A percentile compares a stretch with the other conserved stretches of the same genome.
Conservation (phyloP, 2,113 vertebrate species). For the Coreoperca whiteheadi region DNA sequence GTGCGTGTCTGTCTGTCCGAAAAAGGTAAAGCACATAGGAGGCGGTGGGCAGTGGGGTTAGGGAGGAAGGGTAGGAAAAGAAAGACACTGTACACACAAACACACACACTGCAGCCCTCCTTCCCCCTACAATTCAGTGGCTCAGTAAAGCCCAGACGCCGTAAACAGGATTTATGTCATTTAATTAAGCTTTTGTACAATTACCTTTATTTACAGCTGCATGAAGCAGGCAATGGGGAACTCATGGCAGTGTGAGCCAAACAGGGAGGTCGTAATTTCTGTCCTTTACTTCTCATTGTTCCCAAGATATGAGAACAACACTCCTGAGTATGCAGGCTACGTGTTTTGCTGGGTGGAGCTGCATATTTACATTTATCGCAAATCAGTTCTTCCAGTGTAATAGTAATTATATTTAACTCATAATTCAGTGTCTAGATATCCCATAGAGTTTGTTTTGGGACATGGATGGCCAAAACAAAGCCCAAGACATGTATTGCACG, state of each 20-base stretch:
- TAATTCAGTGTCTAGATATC: not conserved
- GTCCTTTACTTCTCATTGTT: constrained; percentile 72
- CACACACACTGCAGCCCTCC: constrained; percentile 13
- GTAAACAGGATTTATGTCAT: constrained; percentile 85
- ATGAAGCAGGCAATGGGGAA: constrained; percentile 62
- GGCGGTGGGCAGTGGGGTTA: not conserved
- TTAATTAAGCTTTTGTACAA: constrained; percentile 86
- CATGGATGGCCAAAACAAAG: not conserved
- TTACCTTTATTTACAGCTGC: constrained; percentile 83
- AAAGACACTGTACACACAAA: constrained; percentile 7
- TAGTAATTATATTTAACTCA: not conserved
- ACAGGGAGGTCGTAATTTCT: constrained; percentile 72
- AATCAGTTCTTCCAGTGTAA: constrained; percentile 10
- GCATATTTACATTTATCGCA: constrained; percentile 41
- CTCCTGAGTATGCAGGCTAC: constrained; percentile 9
- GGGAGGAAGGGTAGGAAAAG: not conserved
- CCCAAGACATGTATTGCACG: too few species aligned
- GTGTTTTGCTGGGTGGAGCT: constrained; percentile 34
- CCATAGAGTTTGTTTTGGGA: not conserved
- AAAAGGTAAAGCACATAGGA: constrained; percentile 10
- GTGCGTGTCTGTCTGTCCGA: constrained; percentile 28
- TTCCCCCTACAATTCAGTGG: constrained; percentile 60
- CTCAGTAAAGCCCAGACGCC: constrained; percentile 64
- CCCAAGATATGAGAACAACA: constrained; percentile 54
- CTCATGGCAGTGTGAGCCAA: constrained; percentile 44